phyloP scores from a whole-genome alignment of 2,888 invertebrate genomes.

The Nephrotoma appendiculata region DNA sequence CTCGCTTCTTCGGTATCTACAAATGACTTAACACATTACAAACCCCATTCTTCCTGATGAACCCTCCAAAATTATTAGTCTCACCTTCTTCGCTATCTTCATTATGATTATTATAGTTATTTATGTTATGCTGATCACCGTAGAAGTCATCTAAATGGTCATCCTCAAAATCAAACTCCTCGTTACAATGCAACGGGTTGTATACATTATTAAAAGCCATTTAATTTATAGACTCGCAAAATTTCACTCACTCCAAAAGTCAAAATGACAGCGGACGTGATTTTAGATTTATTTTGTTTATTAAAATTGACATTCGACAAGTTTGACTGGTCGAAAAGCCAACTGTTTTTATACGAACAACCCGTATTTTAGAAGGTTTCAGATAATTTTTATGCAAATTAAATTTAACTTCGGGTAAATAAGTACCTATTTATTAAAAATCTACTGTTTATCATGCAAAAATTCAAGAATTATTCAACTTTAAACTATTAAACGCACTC shows the following conservation, averaged over 20 bases:
- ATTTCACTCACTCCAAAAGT: not conserved
- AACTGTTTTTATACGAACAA: not conserved
- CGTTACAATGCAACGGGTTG: not conserved
- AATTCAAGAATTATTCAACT: not conserved
- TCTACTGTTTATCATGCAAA: too few species aligned
- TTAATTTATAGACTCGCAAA: not conserved
- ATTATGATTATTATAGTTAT: conserved; percentile 26
- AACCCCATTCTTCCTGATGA: not conserved
- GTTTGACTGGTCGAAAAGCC: not conserved
- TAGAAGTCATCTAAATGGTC: conserved; percentile 18
- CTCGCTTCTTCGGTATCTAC: conserved; percentile 92
- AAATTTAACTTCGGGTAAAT: not conserved
- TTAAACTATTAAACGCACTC: not conserved
- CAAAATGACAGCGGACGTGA: not conserved
- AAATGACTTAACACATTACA: conserved; percentile 17
- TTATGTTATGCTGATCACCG: conserved; percentile 20
- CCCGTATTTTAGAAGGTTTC: not conserved
- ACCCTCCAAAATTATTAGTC: not conserved
- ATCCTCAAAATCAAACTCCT: conserved; percentile 13
- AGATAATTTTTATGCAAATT: not conserved
- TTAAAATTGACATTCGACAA: not conserved
- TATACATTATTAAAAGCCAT: conserved; percentile 1
- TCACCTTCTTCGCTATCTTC: conserved; percentile 40
- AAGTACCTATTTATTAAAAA: too few species aligned
- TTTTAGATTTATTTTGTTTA: not conserved